phyloP scores from a whole-genome alignment of 2,888 invertebrate genomes.

The Hemicrepidius hirtus region DNA sequence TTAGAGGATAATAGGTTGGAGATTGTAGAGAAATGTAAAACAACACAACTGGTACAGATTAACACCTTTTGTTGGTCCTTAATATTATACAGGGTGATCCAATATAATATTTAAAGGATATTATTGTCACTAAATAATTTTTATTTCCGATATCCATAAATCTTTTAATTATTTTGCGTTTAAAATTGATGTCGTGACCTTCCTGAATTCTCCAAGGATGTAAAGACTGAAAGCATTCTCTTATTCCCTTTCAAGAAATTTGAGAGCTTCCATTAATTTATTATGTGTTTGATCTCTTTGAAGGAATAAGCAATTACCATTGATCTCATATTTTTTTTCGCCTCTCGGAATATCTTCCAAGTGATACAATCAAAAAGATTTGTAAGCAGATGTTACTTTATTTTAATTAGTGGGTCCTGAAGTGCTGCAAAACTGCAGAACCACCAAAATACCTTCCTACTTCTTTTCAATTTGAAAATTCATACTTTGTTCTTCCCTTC shows the following conservation, averaged over 20 bases:
- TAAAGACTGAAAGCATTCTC: slow-evolving; percentile 22
- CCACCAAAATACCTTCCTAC: too few species aligned
- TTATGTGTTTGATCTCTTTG: slow-evolving; percentile 17
- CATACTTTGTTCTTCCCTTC: too few species aligned
- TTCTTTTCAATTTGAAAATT: too few species aligned
- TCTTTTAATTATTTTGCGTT: slow-evolving; percentile 1
- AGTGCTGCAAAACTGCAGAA: too few species aligned
- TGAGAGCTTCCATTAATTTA: slow-evolving; percentile 25
- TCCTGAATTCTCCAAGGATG: slow-evolving; percentile 14
- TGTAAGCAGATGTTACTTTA: too few species aligned
- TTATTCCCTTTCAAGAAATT: slow-evolving; percentile 17
- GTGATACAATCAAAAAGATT: too few species aligned
- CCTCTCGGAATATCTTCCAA: background rate
- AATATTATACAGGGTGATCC: too few species aligned
- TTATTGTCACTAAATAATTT: slow-evolving; percentile 5
- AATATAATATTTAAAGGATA: slow-evolving; percentile 1
- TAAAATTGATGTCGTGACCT: slow-evolving; percentile 26
- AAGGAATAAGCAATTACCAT: background rate
- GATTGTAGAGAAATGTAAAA: too few species aligned
- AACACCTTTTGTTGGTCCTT: too few species aligned
- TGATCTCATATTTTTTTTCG: background rate
- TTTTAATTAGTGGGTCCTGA: too few species aligned
- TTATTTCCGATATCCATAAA: too few species aligned
- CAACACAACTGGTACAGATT: too few species aligned
- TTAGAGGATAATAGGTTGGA: background rate